Conservation (phyloP, 2,888 invertebrate genomes). For the Hemaris fuciformis region DNA sequence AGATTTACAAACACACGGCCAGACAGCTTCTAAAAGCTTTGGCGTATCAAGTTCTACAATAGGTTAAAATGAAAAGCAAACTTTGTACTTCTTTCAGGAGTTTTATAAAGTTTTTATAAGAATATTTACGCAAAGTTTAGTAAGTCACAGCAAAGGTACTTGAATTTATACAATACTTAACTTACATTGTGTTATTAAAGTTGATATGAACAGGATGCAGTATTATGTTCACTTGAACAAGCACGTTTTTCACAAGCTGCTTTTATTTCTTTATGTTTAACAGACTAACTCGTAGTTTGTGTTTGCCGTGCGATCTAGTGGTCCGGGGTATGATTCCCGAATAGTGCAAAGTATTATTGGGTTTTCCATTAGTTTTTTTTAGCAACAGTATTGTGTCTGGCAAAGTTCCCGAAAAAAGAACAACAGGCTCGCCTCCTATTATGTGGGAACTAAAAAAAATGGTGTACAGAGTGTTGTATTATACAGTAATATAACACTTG, state of each 20-base stretch:
- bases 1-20: constrained; percentile 24
- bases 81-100: constrained; percentile 33
- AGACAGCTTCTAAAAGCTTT: constrained; percentile 16
- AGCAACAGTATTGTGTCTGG: too few species aligned
- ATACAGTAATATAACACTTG: too few species aligned
- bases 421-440: too few species aligned
- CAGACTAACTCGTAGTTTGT: too few species aligned
- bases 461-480: too few species aligned
- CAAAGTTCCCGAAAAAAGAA: too few species aligned
- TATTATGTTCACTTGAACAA: not conserved
- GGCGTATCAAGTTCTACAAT: constrained; percentile 27
- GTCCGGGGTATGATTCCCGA: too few species aligned
- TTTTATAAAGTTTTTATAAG: constrained; percentile 33
- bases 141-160: constrained; percentile 30
- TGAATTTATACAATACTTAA: constrained; percentile 5
- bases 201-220: not conserved
- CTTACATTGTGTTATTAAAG: not conserved
- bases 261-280: not conserved
- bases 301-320: too few species aligned
- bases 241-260: not conserved
- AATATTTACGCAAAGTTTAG: constrained; percentile 38
- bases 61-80: constrained; percentile 36
- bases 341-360: too few species aligned
- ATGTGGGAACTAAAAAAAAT: too few species aligned
- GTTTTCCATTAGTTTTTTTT: too few species aligned